Evolutionary conservation across 2,888 invertebrate genomes (phyloP).

Genomic region (Drepanosiphum platanoidis): DNA sequence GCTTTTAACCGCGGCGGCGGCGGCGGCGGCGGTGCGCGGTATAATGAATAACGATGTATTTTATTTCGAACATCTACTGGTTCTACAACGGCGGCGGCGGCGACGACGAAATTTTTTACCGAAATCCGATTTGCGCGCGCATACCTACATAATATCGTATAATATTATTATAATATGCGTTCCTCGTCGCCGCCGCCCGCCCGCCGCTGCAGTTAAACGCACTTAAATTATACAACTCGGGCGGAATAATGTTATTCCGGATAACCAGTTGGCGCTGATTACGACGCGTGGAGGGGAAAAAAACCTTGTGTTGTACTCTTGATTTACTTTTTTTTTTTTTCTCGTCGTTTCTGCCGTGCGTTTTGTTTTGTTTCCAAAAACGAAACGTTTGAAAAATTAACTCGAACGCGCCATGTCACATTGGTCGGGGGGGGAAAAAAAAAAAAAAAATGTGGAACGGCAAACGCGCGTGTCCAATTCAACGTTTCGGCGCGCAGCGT

Average conservation of each 20-base stretch:
- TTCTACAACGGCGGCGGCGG: too few relatives aligned
- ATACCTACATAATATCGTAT: not conserved
- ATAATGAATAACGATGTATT: too few relatives aligned
- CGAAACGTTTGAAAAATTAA: conserved; percentile 19
- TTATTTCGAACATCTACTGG: too few relatives aligned
- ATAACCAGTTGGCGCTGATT: conserved; percentile 47
- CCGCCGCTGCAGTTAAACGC: not conserved
- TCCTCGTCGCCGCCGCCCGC: not conserved
- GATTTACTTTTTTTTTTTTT: not conserved
- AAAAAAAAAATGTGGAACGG: not conserved
- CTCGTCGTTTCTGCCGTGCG: not conserved
- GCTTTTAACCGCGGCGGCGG: not conserved
- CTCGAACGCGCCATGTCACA: not conserved
- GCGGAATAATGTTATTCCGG: conserved; percentile 21
- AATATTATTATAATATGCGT: not conserved
- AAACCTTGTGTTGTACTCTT: conserved; percentile 6
- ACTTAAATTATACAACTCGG: not conserved
- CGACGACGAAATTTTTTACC: not conserved
- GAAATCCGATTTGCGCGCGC: not conserved
- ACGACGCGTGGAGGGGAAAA: not conserved
- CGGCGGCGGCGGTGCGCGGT: not conserved
- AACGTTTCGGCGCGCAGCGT: not conserved
- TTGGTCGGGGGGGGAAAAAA: not conserved
- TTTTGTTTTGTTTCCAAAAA: conserved; percentile 14
- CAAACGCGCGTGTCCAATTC: conserved; percentile 23